Percentiles rank a stretch among this genome's conserved stretches.
These are phyloP conservation scores for Thaleichthys pacificus DNA, from an alignment of 2,797 vertebrate species.

Conservation along the genomic window DNA sequence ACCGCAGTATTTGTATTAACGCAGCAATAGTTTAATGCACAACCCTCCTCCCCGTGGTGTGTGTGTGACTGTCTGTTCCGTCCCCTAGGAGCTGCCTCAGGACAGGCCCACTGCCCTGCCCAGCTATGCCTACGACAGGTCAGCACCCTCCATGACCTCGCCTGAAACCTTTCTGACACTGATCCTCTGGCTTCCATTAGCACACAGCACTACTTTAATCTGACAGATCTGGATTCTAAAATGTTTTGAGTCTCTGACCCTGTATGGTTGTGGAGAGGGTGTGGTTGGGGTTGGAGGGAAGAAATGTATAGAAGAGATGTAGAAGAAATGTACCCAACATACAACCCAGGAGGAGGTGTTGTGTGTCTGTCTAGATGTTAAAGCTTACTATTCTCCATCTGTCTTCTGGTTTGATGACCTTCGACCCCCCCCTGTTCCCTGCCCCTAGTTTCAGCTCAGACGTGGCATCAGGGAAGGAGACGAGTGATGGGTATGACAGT, in stretches of 20 bases:
- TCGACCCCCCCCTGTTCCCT: not conserved
- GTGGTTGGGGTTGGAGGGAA: too few species aligned
- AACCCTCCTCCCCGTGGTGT: not conserved
- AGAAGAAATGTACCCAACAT: too few species aligned
- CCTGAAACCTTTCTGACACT: not conserved
- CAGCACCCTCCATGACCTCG: constrained; percentile 7
- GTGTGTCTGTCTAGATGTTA: not conserved
- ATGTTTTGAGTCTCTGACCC: too few species aligned
- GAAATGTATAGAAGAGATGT: too few species aligned
- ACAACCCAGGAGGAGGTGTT: not conserved
- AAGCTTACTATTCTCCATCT: too few species aligned
- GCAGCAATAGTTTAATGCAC: too few species aligned
- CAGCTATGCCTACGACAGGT: constrained; percentile 75
- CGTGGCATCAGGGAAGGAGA: constrained; percentile 88
- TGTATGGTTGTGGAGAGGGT: too few species aligned
- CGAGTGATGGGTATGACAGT: constrained; percentile 91
- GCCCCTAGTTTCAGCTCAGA: constrained; percentile 81
- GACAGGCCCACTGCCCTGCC: constrained; percentile 66
- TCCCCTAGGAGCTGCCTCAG: constrained; percentile 62
- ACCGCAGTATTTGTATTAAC: not conserved
- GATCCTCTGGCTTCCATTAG: not conserved
- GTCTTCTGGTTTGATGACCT: not conserved
- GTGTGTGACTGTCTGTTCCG: constrained; percentile 13
- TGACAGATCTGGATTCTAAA: too few species aligned
- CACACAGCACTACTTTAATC: too few species aligned